Evolutionary conservation across 2,888 invertebrate genomes (phyloP).

Genomic region (Epistrophe eligans): DNA sequence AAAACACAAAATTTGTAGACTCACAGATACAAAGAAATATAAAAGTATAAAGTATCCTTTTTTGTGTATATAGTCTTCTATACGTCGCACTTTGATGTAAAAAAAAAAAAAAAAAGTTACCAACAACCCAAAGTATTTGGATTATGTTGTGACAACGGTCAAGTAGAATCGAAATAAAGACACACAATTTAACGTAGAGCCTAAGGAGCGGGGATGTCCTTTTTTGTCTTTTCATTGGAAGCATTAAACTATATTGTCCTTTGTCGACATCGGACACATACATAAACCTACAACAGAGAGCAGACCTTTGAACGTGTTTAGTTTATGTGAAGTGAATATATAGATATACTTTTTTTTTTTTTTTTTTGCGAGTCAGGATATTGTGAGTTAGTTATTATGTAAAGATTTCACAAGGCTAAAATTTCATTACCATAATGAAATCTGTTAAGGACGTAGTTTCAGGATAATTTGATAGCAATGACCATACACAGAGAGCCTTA

Average conservation of each 20-base stretch:
- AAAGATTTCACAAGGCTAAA: not conserved
- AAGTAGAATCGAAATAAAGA: constrained; percentile 8
- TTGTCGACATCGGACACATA: not conserved
- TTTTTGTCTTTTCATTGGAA: not conserved
- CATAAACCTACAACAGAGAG: not conserved
- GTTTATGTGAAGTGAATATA: not conserved
- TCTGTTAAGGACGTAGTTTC: not conserved
- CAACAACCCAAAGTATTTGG: constrained; percentile 11
- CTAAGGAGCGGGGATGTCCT: not conserved
- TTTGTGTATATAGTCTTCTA: not conserved
- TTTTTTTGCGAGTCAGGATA: not conserved
- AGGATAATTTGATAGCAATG: not conserved
- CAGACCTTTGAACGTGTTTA: not conserved
- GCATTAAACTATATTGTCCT: not conserved
- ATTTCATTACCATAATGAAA: constrained; percentile 12
- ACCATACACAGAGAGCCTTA: not conserved
- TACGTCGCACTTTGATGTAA: not conserved
- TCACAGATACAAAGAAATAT: not conserved
- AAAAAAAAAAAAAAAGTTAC: not conserved
- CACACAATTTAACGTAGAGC: not conserved
- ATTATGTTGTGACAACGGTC: constrained; percentile 31
- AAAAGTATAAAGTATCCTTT: not conserved
- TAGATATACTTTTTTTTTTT: too few species aligned
- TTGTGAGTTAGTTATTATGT: constrained; percentile 1
- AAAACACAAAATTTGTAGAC: not conserved